Base-by-base conservation (phyloP, 2,888 invertebrate species). In the Amphimallon solstitiale region DNA sequence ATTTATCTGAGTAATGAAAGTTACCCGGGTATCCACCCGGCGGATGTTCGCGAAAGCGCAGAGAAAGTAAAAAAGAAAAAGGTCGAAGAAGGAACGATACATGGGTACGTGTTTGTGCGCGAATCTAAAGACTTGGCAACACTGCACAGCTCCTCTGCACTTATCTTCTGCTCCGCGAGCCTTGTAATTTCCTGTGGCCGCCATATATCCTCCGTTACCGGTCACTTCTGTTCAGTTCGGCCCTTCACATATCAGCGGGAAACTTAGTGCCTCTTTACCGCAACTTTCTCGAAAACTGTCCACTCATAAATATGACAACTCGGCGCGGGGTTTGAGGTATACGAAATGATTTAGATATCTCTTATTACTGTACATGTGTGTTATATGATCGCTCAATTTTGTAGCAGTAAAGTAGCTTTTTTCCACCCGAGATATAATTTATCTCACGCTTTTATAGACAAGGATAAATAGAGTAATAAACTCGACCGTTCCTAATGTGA, bases 161-260 rank as follows among this genome's bases (percentile, higher is more conserved):
- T 70, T 73, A 72, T 73, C 72, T 72, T 60, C 62, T 68, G 67
- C 67, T 67, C 67, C 63, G 68, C 71, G 72, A 67, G 70, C 72
- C 71, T 71, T 70, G 75, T 76, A 76, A 76, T 76, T 76, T 76
- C 76, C 76, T 75, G 75, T 71, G 71, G 69, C 68, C 70, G 71
- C 71, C 72, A 72, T 76, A 75, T 73, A 75, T 75, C 70, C 72
- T 70, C 66, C 61, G 70, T 70, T 74, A 72, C 70, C 73, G 74
- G 75, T 73, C 73, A 71, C 73, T 71, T 65, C 66, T 66, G 60
- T 38, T 45, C 46, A 21, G 38, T 40, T 38, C 38, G 23, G 56
- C 54, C 64, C 37, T 64, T 54, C 54, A 46, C 56, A 48, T 48
- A 54, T 56, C 54, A 54, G 29, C 46, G 48, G 54, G 56, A 54